A percentile compares a stretch with the other conserved stretches of the same genome.
Conservation (phyloP, 2,113 vertebrate genomes). For the Motacilla alba region DNA sequence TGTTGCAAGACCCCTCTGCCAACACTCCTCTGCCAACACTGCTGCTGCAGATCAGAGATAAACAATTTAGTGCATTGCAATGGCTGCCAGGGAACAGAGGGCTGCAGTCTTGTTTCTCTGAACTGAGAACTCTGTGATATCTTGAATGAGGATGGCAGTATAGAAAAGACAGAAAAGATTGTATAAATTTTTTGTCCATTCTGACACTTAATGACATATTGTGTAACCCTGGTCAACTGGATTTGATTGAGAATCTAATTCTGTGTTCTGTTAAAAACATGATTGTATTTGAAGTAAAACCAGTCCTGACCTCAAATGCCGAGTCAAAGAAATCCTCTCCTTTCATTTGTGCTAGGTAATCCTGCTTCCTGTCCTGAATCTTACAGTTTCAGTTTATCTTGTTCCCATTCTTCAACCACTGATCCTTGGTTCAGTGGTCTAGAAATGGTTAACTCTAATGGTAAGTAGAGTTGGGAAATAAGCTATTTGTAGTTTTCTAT, state of each 20-base stretch:
- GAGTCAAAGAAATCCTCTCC: background rate
- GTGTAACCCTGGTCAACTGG: background rate
- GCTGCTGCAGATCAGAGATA: background rate
- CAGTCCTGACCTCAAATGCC: background rate
- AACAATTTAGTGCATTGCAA: background rate
- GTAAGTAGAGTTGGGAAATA: background rate
- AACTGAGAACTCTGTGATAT: background rate
- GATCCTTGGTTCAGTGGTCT: background rate
- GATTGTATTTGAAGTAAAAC: background rate
- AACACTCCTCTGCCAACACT: background rate
- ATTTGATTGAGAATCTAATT: conserved; percentile 1
- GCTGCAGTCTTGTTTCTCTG: background rate
- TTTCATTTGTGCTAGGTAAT: background rate
- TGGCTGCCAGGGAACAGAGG: background rate
- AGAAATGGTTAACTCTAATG: background rate
- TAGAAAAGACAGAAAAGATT: background rate
- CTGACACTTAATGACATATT: background rate
- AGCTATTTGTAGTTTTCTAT: conserved; percentile 1
- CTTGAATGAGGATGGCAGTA: background rate
- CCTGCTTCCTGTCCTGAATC: background rate
- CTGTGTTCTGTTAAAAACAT: background rate
- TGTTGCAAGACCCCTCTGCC: background rate
- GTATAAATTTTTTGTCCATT: background rate
- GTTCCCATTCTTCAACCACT: background rate
- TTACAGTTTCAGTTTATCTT: background rate